phyloP scores from a whole-genome alignment of 2,113 vertebrate species.

The Lathamus discolor region DNA sequence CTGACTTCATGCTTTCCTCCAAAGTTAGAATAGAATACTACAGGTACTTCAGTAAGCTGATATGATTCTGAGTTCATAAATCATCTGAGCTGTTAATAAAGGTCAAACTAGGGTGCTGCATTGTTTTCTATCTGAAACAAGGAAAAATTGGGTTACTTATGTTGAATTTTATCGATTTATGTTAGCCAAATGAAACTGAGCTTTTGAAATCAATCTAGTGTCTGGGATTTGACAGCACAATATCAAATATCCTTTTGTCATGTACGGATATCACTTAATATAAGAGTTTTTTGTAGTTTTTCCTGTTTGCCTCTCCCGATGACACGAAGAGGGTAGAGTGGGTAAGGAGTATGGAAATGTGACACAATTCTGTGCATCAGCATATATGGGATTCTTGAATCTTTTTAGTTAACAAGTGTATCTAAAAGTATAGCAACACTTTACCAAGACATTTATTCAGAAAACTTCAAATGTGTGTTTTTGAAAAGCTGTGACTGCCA shows the following conservation, averaged over 20 bases:
- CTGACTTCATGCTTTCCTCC: background rate
- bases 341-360: background rate
- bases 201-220: background rate
- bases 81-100: background rate
- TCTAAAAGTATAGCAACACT: constrained; percentile 59
- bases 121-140: background rate
- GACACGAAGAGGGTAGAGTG: accelerated
- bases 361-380: background rate
- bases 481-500: constrained; percentile 45
- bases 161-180: background rate
- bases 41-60: background rate
- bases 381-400: background rate
- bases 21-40: background rate
- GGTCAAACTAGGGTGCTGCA: background rate
- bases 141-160: background rate
- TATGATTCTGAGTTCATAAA: background rate
- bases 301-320: background rate
- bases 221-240: background rate
- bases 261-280: background rate
- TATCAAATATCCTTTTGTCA: background rate
- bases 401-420: background rate
- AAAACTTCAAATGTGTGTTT: constrained; percentile 46
- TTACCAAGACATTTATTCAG: constrained; percentile 47
- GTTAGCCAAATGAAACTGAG: background rate
- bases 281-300: background rate